Conservation (phyloP, 2,888 invertebrate species). For the Branchellion lobata region DNA sequence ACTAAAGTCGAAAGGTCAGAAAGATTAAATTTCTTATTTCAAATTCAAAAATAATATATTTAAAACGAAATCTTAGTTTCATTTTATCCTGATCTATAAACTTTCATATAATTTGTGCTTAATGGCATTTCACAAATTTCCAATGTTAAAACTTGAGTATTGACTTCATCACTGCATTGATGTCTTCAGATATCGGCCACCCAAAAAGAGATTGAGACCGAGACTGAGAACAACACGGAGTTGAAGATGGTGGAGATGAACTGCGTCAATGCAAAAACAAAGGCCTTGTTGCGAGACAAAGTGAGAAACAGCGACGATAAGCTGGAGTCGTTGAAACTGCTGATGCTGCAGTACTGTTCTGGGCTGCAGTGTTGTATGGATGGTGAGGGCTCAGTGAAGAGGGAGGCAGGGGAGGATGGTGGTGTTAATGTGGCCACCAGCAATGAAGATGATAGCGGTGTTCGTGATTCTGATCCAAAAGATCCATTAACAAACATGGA, state of each 20-base stretch:
- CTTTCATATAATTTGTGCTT: too few species aligned
- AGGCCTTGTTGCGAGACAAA: constrained; percentile 51
- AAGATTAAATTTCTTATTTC: too few species aligned
- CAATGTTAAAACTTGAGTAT: too few species aligned
- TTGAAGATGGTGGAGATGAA: constrained; percentile 60
- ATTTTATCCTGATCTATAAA: too few species aligned
- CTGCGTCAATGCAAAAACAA: constrained; percentile 54
- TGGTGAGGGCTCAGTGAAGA: constrained; percentile 58
- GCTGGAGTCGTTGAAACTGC: constrained; percentile 83
- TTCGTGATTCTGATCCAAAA: neutral
- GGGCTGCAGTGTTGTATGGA: constrained; percentile 81
- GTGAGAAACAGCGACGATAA: constrained; percentile 76
- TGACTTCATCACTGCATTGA: too few species aligned
- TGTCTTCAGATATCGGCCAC: constrained; percentile 72
- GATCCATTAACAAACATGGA: neutral
- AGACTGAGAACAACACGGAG: constrained; percentile 68
- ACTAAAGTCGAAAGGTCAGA: too few species aligned
- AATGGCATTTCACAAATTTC: too few species aligned
- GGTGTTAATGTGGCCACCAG: neutral
- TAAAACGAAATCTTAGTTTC: too few species aligned
- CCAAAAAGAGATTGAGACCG: constrained; percentile 74
- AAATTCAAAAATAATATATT: too few species aligned
- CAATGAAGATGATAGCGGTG: neutral
- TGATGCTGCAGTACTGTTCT: constrained; percentile 91
- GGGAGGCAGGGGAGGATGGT: constrained; percentile 1